Conservation (phyloP, 2,888 invertebrate species). For the Synanthedon formicaeformis region DNA sequence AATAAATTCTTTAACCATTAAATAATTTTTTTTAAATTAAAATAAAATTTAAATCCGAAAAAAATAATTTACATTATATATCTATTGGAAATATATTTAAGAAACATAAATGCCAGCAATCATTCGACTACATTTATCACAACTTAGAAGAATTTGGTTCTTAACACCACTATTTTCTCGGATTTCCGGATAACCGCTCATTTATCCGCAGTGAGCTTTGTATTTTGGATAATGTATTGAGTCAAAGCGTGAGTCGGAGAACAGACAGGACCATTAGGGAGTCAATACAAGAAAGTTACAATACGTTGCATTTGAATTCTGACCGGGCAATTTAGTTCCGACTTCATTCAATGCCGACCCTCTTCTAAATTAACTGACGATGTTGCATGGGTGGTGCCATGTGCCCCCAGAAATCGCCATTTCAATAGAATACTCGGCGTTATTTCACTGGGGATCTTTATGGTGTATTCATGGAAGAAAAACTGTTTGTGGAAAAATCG, state of each 20-base stretch:
- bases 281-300: background rate
- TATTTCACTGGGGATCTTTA: constrained; percentile 31
- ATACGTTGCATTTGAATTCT: background rate
- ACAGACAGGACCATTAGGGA: background rate
- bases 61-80: too few relatives aligned
- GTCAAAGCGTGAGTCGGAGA: background rate
- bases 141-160: too few relatives aligned
- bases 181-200: background rate
- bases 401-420: constrained; percentile 23
- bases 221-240: background rate
- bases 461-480: constrained; percentile 25
- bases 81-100: too few relatives aligned
- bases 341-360: background rate
- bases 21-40: too few relatives aligned
- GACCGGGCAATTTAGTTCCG: background rate
- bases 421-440: constrained; percentile 31
- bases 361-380: background rate
- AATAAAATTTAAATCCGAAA: too few relatives aligned
- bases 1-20: too few relatives aligned
- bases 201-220: constrained; percentile 10
- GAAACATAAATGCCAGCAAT: too few relatives aligned
- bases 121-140: too few relatives aligned
- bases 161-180: background rate
- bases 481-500: constrained; percentile 29
- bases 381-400: background rate